phyloP scores from a whole-genome alignment of 2,888 invertebrate genomes.

The Idaea dimidiata region DNA sequence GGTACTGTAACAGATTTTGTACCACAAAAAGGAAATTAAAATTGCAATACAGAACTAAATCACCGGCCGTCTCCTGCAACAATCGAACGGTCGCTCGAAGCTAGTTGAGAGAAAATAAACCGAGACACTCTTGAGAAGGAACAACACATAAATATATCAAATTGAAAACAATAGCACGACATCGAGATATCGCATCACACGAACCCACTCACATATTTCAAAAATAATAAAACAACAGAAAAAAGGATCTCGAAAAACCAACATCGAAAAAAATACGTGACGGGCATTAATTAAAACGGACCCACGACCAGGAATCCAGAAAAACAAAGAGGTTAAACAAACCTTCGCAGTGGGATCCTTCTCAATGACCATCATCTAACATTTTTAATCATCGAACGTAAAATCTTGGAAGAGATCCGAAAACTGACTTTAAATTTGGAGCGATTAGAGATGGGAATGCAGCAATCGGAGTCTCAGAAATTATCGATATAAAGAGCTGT shows the following conservation, averaged over 20 bases:
- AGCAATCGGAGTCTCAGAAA: slow-evolving; percentile 22
- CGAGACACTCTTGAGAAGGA: slow-evolving; percentile 58
- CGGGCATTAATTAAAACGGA: slow-evolving; percentile 82
- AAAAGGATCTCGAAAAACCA: slow-evolving; percentile 60
- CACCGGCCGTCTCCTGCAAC: slow-evolving; percentile 5
- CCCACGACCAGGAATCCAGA: slow-evolving; percentile 76
- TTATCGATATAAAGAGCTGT: slow-evolving; percentile 66
- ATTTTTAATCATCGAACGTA: slow-evolving; percentile 76
- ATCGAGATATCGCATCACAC: slow-evolving; percentile 76
- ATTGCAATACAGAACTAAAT: slow-evolving; percentile 5
- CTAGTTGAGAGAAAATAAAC: slow-evolving; percentile 21
- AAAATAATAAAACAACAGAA: slow-evolving; percentile 66
- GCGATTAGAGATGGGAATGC: slow-evolving; percentile 45
- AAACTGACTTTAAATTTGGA: slow-evolving; percentile 46
- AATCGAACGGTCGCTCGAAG: slow-evolving; percentile 2
- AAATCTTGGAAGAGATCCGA: slow-evolving; percentile 46
- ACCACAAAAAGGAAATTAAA: slow-evolving; percentile 9
- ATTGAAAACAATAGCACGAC: slow-evolving; percentile 78
- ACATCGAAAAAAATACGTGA: slow-evolving; percentile 78
- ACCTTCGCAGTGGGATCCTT: slow-evolving; percentile 78
- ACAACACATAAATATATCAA: slow-evolving; percentile 78
- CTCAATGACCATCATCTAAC: slow-evolving; percentile 79
- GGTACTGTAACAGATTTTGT: background rate
- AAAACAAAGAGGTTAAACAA: slow-evolving; percentile 79
- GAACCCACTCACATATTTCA: slow-evolving; percentile 74